Evolutionary conservation across 2,113 vertebrate species (phyloP).

Genomic region (Oriolus oriolus): DNA sequence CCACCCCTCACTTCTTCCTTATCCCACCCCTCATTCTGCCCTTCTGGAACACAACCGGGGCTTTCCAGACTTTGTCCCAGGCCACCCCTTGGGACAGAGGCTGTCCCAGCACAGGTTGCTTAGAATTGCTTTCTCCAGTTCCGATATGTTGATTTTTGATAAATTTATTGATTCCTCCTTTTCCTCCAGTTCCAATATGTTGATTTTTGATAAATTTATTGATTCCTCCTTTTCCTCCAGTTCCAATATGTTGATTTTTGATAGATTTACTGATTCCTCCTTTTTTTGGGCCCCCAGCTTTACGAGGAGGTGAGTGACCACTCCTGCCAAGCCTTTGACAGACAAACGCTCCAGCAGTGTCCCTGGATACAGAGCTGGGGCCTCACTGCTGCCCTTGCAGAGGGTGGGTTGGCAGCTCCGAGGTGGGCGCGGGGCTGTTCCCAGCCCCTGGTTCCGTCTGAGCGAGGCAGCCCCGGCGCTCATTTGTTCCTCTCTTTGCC

Average conservation of each 20-base stretch:
- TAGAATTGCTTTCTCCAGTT: not conserved
- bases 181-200: not conserved
- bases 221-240: not conserved
- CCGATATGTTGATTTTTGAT: not conserved
- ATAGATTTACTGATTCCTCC: not conserved
- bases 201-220: not conserved
- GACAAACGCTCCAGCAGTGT: not conserved
- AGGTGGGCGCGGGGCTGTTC: too few relatives aligned
- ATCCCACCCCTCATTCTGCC: not conserved
- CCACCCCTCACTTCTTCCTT: not conserved
- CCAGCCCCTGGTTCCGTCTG: too few relatives aligned
- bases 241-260: not conserved
- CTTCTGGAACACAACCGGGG: not conserved
- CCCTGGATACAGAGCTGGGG: not conserved
- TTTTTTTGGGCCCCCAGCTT: not conserved
- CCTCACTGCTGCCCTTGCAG: not conserved
- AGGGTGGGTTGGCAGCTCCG: not conserved
- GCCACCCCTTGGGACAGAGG: not conserved
- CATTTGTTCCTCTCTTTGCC: not conserved
- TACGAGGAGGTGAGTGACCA: not conserved
- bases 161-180: not conserved
- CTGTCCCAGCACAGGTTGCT: not conserved
- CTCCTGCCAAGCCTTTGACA: not conserved
- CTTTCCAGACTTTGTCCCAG: not conserved
- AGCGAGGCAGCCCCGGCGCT: not conserved